phyloP scores from a whole-genome alignment of 2,797 vertebrate genomes.

The Scleropages formosus region DNA sequence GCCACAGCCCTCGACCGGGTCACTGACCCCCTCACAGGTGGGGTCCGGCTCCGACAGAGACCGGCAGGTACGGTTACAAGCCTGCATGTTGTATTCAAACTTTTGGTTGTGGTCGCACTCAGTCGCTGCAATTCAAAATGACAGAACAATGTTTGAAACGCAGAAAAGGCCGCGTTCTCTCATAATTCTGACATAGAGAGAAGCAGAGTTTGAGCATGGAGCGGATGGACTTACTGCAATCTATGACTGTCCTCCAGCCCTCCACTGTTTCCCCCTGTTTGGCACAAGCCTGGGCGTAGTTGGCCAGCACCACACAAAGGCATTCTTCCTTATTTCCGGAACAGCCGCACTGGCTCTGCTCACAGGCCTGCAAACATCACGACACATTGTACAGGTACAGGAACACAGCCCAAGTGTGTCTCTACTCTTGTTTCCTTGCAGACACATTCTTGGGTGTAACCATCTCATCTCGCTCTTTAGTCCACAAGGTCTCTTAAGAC shows the following conservation, averaged over 20 bases:
- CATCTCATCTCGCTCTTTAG: too few relatives aligned
- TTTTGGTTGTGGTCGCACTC: slow-evolving; percentile 55
- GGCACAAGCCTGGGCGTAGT: slow-evolving; percentile 68
- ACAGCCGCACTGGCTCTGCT: slow-evolving; percentile 59
- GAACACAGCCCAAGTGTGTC: too few relatives aligned
- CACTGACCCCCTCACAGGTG: slow-evolving; percentile 47
- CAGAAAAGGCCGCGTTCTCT: neutral
- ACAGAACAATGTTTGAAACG: neutral
- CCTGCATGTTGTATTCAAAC: slow-evolving; percentile 54
- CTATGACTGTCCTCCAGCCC: slow-evolving; percentile 60
- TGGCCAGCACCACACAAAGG: slow-evolving; percentile 59
- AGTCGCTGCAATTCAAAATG: slow-evolving; percentile 45
- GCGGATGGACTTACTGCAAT: slow-evolving; percentile 58
- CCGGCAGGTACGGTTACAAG: slow-evolving; percentile 64
- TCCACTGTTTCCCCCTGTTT: slow-evolving; percentile 51
- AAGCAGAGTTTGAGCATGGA: too few relatives aligned
- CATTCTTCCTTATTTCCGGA: slow-evolving; percentile 41
- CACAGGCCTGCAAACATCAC: slow-evolving; percentile 55
- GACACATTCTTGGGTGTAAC: too few relatives aligned
- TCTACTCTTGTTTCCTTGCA: too few relatives aligned
- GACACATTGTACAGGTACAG: too few relatives aligned
- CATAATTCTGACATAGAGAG: neutral
- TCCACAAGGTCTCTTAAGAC: too few relatives aligned
- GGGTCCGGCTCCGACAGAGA: slow-evolving; percentile 57
- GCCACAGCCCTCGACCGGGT: slow-evolving; percentile 65